These are phyloP conservation scores for Ophiothrix spiculata DNA, from an alignment of 35 echinoderm and acorn worm species.

Conservation along the genomic window DNA sequence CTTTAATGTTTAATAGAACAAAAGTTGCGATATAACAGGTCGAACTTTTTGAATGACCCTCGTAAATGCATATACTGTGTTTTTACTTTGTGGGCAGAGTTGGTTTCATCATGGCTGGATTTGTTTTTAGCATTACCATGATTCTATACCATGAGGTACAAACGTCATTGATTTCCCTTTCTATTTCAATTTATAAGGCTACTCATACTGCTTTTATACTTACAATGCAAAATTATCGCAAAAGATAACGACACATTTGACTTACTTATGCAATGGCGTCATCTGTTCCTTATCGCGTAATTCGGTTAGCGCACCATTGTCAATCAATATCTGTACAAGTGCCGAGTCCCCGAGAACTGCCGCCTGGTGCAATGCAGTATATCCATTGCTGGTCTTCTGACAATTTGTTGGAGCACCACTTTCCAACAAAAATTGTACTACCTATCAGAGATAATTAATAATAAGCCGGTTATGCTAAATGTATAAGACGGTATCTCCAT, in stretches of 20 bases:
- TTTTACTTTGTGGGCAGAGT: too few relatives aligned
- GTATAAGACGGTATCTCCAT: too few relatives aligned
- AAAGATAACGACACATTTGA: neutral
- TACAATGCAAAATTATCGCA: neutral
- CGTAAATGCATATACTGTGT: too few relatives aligned
- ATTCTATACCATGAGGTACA: neutral
- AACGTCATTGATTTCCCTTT: neutral
- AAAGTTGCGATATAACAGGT: too few relatives aligned
- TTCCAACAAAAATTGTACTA: conserved; percentile 36
- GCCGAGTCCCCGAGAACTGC: conserved; percentile 52
- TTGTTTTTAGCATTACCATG: neutral
- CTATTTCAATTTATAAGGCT: neutral
- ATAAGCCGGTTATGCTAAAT: too few relatives aligned
- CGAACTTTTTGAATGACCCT: too few relatives aligned
- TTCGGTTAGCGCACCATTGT: conserved; percentile 37
- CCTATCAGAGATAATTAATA: conserved; percentile 8
- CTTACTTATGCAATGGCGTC: conserved; percentile 75
- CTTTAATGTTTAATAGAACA: too few relatives aligned
- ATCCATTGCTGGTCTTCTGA: conserved; percentile 21
- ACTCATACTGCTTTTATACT: neutral
- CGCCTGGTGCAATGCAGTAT: conserved; percentile 55
- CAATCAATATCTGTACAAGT: conserved; percentile 35
- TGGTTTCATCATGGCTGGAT: too few relatives aligned
- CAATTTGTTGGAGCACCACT: conserved; percentile 45
- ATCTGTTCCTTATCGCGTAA: conserved; percentile 56